Evolutionary conservation across 2,888 invertebrate genomes (phyloP).

Genomic region (Synergus laeviventris): DNA sequence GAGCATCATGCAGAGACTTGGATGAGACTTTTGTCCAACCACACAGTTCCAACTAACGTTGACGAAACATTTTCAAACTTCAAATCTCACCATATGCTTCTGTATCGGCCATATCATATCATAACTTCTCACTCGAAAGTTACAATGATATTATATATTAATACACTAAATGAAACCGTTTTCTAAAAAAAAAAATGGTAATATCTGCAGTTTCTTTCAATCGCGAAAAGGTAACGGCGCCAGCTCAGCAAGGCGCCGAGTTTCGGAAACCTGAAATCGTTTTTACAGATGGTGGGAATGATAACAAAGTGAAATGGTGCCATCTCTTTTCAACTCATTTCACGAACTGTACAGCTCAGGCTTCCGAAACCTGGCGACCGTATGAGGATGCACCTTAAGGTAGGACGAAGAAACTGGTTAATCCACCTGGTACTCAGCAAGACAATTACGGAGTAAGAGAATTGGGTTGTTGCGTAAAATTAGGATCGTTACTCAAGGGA

Average conservation of each 20-base stretch:
- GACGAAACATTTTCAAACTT: no score
- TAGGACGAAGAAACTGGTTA: slow-evolving; percentile 34
- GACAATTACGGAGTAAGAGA: slow-evolving; percentile 27
- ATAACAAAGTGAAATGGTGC: not conserved
- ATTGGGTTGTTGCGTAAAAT: slow-evolving; percentile 36
- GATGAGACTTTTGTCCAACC: not conserved
- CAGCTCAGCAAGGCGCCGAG: slow-evolving; percentile 11
- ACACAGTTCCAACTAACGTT: not conserved
- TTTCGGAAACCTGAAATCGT: slow-evolving; percentile 17
- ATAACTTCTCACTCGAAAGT: not conserved
- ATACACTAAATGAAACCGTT: not conserved
- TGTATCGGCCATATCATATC: not conserved
- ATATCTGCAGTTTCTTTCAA: slow-evolving; percentile 8
- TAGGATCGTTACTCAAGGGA: slow-evolving; percentile 27
- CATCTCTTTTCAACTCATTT: slow-evolving; percentile 4
- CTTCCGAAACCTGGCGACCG: slow-evolving; percentile 33
- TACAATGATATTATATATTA: not conserved
- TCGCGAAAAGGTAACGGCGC: slow-evolving; percentile 13
- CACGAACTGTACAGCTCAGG: not conserved
- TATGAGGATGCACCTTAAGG: slow-evolving; percentile 25
- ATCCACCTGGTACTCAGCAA: slow-evolving; percentile 18
- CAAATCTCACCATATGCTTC: no score
- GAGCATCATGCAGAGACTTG: not conserved
- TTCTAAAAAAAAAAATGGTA: slow-evolving; percentile 3
- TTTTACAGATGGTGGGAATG: not conserved